These are phyloP conservation scores for Candidula unifasciata DNA, from an alignment of 2,888 invertebrate species.

Conservation along the genomic window DNA sequence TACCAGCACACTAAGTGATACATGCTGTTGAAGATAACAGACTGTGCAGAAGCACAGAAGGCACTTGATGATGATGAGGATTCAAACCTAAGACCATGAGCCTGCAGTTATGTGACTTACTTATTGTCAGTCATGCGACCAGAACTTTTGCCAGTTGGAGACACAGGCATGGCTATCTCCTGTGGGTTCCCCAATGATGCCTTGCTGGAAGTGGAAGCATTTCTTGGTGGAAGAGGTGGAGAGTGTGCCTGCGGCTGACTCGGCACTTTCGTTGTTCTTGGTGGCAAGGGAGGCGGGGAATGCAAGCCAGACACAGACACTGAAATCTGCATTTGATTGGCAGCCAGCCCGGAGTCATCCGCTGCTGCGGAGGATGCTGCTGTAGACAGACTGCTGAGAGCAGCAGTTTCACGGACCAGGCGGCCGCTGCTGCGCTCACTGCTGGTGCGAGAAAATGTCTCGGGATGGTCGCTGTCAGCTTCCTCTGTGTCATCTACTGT, in stretches of 20 bases:
- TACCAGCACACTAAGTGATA: too few species aligned
- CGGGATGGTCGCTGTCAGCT: slow-evolving; percentile 48
- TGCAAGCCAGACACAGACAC: slow-evolving; percentile 31
- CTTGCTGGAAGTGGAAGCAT: slow-evolving; percentile 59
- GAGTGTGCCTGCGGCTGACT: slow-evolving; percentile 58
- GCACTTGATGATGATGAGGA: too few species aligned
- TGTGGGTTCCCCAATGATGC: slow-evolving; percentile 54
- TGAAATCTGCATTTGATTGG: neutral
- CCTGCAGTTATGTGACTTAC: slow-evolving; percentile 34
- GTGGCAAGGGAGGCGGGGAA: slow-evolving; percentile 62
- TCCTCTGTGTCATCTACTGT: slow-evolving; percentile 54
- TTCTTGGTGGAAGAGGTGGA: slow-evolving; percentile 69
- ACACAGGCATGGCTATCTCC: slow-evolving; percentile 63
- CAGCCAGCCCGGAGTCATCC: slow-evolving; percentile 14
- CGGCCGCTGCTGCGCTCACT: slow-evolving; percentile 58
- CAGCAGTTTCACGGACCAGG: slow-evolving; percentile 38
- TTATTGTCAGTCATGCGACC: slow-evolving; percentile 45
- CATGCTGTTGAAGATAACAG: too few species aligned
- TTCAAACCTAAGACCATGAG: too few species aligned
- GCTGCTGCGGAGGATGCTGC: neutral
- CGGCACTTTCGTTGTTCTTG: slow-evolving; percentile 57
- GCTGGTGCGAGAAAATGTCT: slow-evolving; percentile 55
- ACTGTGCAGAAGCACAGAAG: too few species aligned
- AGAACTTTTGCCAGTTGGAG: slow-evolving; percentile 36
- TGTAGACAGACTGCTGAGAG: slow-evolving; percentile 23